Percentiles rank a stretch among this genome's conserved stretches.
Evolutionary conservation across 1,140 invertebrate species (phyloP).

Genomic region (Temnothorax longispinosus): DNA sequence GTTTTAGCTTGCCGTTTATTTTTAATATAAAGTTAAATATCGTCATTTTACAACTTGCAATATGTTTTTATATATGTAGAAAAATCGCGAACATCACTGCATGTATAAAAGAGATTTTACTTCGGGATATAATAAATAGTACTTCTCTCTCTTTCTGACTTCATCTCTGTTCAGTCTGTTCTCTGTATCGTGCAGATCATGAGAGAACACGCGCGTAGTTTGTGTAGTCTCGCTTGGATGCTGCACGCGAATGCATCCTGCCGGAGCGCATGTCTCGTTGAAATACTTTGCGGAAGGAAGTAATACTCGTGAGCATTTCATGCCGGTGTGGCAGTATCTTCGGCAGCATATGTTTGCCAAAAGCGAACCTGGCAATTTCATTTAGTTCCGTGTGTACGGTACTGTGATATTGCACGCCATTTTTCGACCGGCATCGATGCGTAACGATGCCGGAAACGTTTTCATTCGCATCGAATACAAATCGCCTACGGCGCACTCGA

Average conservation of each 20-base stretch:
- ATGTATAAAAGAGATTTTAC: neutral
- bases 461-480: constrained; percentile 7
- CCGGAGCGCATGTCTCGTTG: neutral
- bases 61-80: neutral
- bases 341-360: neutral
- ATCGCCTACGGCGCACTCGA: neutral
- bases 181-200: neutral
- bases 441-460: constrained; percentile 22
- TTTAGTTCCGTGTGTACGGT: neutral
- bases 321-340: neutral
- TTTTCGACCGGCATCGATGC: constrained; percentile 9
- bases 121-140: neutral
- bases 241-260: constrained; percentile 35
- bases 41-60: neutral
- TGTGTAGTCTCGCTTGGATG: constrained; percentile 9
- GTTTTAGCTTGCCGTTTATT: neutral
- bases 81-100: neutral
- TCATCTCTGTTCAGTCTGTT: neutral
- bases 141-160: neutral
- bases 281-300: constrained; percentile 18
- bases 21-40: neutral
- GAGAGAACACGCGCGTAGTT: neutral
- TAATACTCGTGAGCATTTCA: neutral
- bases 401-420: constrained; percentile 9
- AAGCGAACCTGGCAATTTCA: neutral